Conservation (phyloP, 2,888 invertebrate genomes). For the Conus canariensis region DNA sequence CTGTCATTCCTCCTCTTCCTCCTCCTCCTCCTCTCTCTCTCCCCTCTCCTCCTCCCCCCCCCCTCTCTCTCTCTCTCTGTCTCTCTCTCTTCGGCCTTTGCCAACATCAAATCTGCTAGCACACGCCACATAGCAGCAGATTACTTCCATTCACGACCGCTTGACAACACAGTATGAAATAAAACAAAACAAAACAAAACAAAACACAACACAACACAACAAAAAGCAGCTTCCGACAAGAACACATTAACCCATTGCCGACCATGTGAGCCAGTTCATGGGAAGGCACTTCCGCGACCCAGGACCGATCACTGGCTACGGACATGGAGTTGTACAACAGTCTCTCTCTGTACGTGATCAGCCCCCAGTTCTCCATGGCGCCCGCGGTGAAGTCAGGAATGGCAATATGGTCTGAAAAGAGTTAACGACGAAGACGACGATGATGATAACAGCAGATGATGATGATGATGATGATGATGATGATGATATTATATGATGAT, state of each 20-base stretch:
- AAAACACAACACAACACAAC: too few species aligned
- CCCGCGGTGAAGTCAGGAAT: slow-evolving; percentile 78
- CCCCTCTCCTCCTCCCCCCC: too few species aligned
- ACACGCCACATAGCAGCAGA: too few species aligned
- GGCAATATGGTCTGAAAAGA: slow-evolving; percentile 74
- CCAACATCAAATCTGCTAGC: too few species aligned
- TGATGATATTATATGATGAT: background rate
- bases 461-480: slow-evolving; percentile 18
- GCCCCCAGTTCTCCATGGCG: slow-evolving; percentile 79
- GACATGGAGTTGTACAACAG: slow-evolving; percentile 66
- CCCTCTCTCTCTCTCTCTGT: too few species aligned
- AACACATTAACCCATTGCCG: slow-evolving; percentile 9
- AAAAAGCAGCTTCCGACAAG: background rate
- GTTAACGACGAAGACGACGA: background rate
- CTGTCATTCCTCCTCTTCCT: too few species aligned
- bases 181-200: too few species aligned
- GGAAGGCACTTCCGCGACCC: slow-evolving; percentile 74
- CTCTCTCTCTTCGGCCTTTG: too few species aligned
- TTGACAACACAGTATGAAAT: too few species aligned
- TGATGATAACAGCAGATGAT: background rate
- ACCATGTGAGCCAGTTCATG: slow-evolving; percentile 79
- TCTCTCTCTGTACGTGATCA: slow-evolving; percentile 80
- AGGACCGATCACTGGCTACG: slow-evolving; percentile 66
- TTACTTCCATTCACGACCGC: too few species aligned
- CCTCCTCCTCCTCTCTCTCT: too few species aligned